Evolutionary conservation across 1,140 invertebrate genomes (phyloP), one percentile per base, ranked within the genome.

Genomic region (Caligus rogercresseyi): DNA sequence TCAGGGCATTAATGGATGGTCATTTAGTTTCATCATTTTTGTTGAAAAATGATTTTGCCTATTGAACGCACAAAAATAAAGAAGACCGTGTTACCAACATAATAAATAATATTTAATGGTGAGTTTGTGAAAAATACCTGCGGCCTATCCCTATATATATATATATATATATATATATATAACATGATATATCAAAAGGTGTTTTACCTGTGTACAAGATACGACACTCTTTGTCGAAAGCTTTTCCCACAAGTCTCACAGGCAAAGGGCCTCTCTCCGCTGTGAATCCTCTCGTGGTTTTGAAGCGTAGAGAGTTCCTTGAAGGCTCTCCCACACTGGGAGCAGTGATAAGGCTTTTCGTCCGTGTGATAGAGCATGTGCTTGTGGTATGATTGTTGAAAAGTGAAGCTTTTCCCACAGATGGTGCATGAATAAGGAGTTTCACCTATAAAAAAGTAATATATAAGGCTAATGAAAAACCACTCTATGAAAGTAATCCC

Each of bases 321-420:
- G 71, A 90, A 90, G 3, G 84, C 80, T 66, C 86, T 77, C 0
- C 85, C 85, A 72, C 88, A 91, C 67, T 83, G 81, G 14, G 69
- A 73, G 69, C 87, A 90, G 3, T 78, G 76, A 68, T 89, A 85
- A 1, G 86, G 87, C 68, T 88, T 87, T 66, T 88, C 85, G 69
- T 87, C 83, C 61, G 83, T 87, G 66, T 73, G 72, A 69, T 87
- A 89, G 14, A 86, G 75, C 68, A 87, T 79, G 73, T 92, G 88
- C 69, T 89, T 89, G 71, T 91, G 87, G 71, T 88, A 90, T 1
- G 87, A 90, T 67, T 91, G 88, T 73, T 89, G 86, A 72, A 89
- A 89, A 20, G 86, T 88, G 74, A 92, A 92, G 0, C 83, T 86
- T 73, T 89, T 89, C 57, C 83, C 83, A 71, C 89, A 92, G 69